Conservation (phyloP, 2,797 vertebrate genomes). For the Simalia tracyae region DNA sequence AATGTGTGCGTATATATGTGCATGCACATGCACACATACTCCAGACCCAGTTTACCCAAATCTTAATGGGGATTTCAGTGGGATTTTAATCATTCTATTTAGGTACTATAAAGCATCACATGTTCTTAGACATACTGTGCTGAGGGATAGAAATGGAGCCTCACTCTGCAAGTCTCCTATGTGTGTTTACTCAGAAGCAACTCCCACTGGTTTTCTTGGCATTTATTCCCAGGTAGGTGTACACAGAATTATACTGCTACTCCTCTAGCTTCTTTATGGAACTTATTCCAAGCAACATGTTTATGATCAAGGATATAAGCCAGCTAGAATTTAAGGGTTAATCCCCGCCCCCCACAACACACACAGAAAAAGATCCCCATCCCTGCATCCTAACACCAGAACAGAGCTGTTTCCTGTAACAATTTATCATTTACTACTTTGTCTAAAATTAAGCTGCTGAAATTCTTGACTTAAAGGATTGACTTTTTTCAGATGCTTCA, state of each 20-base stretch:
- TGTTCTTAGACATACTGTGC: too few species aligned
- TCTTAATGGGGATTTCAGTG: not conserved
- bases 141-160: not conserved
- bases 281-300: not conserved
- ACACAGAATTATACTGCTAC: too few species aligned
- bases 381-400: not conserved
- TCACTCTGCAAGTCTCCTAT: not conserved
- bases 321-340: not conserved
- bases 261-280: not conserved
- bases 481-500: not conserved
- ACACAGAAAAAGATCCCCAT: accelerated
- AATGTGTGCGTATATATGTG: not conserved
- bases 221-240: not conserved
- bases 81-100: not conserved
- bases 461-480: not conserved
- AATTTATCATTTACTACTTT: not conserved
- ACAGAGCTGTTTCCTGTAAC: not conserved
- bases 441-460: slow-evolving; percentile 4
- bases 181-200: not conserved
- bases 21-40: not conserved
- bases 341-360: not conserved
- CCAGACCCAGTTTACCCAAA: not conserved
- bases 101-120: not conserved
- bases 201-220: not conserved
- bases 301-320: not conserved